A percentile compares a stretch with the other conserved stretches of the same genome.
Evolutionary conservation across 1,140 invertebrate species (phyloP).

Genomic region (Bombus superbus): DNA sequence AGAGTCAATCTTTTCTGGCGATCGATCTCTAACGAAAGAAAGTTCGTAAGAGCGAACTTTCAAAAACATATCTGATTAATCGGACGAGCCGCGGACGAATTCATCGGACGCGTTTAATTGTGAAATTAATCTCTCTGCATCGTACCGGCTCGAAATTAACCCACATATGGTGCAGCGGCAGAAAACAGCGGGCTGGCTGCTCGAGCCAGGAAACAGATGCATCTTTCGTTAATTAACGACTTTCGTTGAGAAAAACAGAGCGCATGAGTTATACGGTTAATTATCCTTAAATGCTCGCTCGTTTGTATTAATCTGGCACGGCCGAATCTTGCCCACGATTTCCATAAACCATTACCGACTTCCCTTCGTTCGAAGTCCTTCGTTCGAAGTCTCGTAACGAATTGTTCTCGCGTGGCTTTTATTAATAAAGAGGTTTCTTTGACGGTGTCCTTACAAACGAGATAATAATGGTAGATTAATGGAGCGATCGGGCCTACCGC

Average conservation of each 20-base stretch:
- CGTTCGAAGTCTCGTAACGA: background rate
- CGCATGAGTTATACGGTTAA: constrained; percentile 37
- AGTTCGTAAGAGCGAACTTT: background rate
- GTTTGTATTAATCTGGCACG: constrained; percentile 13
- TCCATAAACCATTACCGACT: constrained; percentile 6
- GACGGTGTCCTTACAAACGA: constrained; percentile 3
- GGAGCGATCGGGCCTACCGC: constrained; percentile 7
- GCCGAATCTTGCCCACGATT: background rate
- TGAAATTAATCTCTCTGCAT: constrained; percentile 20
- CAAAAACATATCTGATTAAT: background rate
- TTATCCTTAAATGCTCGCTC: constrained; percentile 28
- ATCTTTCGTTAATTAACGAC: constrained; percentile 50
- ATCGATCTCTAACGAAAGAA: background rate
- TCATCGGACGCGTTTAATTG: constrained; percentile 8
- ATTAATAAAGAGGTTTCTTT: constrained; percentile 33
- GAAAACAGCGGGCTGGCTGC: background rate
- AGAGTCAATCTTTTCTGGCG: too few species aligned
- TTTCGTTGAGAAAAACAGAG: constrained; percentile 35
- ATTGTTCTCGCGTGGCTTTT: constrained; percentile 7
- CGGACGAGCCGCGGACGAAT: background rate
- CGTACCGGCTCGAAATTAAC: constrained; percentile 32
- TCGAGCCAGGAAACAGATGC: background rate
- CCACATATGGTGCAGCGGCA: constrained; percentile 6
- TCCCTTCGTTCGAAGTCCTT: background rate
- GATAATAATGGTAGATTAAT: constrained; percentile 30